phyloP scores from a whole-genome alignment of 2,888 invertebrate species.

The Azorinus chamasolen region DNA sequence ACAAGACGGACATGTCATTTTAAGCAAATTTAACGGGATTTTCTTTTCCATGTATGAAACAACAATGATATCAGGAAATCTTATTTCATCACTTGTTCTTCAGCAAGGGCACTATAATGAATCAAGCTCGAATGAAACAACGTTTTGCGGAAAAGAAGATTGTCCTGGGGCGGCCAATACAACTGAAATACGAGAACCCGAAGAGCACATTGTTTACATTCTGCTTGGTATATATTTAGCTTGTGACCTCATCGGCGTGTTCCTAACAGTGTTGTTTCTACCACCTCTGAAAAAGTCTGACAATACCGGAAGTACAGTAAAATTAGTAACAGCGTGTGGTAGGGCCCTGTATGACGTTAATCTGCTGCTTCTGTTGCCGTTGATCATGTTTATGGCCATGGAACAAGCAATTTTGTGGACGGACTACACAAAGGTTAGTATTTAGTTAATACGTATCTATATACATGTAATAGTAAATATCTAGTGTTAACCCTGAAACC shows the following conservation, averaged over 20 bases:
- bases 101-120: slow-evolving; percentile 65
- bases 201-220: slow-evolving; percentile 70
- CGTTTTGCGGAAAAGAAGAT: slow-evolving; percentile 72
- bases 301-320: slow-evolving; percentile 46
- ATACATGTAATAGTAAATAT: no score
- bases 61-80: slow-evolving; percentile 82
- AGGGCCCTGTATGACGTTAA: slow-evolving; percentile 65
- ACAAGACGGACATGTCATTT: slow-evolving; percentile 69
- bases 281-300: slow-evolving; percentile 62
- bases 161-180: slow-evolving; percentile 66
- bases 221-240: slow-evolving; percentile 78
- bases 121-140: slow-evolving; percentile 23
- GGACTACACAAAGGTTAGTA: slow-evolving; percentile 83
- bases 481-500: no score
- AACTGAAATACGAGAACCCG: slow-evolving; percentile 69
- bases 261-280: slow-evolving; percentile 72
- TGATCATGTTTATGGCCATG: slow-evolving; percentile 81
- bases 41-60: slow-evolving; percentile 81
- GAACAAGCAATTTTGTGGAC: slow-evolving; percentile 81
- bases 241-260: slow-evolving; percentile 75
- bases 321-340: slow-evolving; percentile 69
- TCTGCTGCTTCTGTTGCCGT: slow-evolving; percentile 79
- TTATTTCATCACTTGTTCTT: slow-evolving; percentile 81
- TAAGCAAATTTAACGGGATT: slow-evolving; percentile 81
- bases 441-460: not conserved